Percentiles rank a stretch among this genome's conserved stretches.
Conservation (phyloP, 2,888 invertebrate species). For the Pinctada fucata region DNA sequence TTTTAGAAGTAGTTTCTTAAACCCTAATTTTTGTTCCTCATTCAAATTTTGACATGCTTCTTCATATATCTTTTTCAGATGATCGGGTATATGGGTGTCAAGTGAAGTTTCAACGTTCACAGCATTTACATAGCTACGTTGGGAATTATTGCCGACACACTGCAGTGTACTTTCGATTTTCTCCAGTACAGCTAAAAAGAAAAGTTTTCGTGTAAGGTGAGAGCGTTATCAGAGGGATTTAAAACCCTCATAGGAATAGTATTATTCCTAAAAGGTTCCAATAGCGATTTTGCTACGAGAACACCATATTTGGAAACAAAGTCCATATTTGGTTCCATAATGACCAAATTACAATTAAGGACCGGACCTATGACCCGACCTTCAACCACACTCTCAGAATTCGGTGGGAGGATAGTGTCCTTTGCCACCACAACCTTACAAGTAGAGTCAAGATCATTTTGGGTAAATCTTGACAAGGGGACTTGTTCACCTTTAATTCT, state of each 20-base stretch:
- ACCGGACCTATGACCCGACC: conserved; percentile 13
- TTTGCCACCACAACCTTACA: conserved; percentile 1
- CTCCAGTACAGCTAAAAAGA: not conserved
- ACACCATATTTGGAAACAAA: conserved; percentile 20
- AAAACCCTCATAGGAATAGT: conserved; percentile 17
- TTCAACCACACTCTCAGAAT: conserved; percentile 4
- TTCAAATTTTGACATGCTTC: conserved; percentile 8
- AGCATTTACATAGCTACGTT: not conserved
- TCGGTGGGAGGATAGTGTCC: conserved; percentile 8
- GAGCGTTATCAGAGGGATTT: conserved; percentile 15
- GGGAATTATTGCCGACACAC: not conserved
- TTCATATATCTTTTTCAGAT: conserved; percentile 17
- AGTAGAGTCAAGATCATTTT: not conserved
- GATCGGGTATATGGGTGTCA: conserved; percentile 11
- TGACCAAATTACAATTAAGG: conserved; percentile 17
- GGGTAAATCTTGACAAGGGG: not conserved
- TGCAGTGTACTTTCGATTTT: conserved; percentile 9
- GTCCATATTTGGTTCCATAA: conserved; percentile 14
- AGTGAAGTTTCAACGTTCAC: not conserved
- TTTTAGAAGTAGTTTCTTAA: conserved; percentile 23
- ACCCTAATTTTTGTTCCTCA: not conserved
- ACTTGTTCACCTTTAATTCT: not conserved
- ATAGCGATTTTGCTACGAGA: conserved; percentile 15
- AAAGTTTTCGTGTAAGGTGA: conserved; percentile 23
- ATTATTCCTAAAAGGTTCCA: not conserved